These are phyloP conservation scores for Vulpes vulpes DNA, from an alignment of 2,113 vertebrate species.

Conservation along the genomic window DNA sequence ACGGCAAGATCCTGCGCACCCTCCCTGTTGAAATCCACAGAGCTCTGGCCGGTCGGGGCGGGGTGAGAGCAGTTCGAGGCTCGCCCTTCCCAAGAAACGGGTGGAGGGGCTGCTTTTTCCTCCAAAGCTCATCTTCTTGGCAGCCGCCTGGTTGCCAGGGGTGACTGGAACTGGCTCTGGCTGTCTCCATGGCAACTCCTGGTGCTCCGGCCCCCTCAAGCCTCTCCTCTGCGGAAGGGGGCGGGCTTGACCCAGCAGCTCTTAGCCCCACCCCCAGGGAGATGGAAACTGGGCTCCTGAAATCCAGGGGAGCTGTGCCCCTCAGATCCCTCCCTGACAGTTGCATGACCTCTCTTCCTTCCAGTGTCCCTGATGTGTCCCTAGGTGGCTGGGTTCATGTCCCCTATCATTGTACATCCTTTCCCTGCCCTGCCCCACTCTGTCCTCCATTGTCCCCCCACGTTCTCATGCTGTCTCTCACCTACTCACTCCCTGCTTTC, in stretches of 20 bases:
- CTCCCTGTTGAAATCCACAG: neutral
- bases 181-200: slow-evolving; percentile 65
- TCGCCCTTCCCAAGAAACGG: neutral
- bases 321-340: neutral
- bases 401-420: too few species aligned
- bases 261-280: neutral
- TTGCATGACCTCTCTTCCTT: neutral
- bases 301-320: neutral
- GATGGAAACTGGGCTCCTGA: fast-evolving
- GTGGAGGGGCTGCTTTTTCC: neutral
- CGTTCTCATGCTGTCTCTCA: neutral
- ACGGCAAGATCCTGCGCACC: neutral
- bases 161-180: slow-evolving; percentile 57
- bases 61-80: neutral
- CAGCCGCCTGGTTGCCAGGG: slow-evolving; percentile 76
- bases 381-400: neutral
- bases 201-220: neutral
- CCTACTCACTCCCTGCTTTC: too few species aligned
- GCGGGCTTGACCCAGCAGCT: neutral
- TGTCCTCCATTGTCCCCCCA: neutral
- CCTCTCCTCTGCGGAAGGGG: neutral
- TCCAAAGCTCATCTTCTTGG: slow-evolving; percentile 73
- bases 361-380: neutral
- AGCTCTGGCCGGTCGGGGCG: neutral
- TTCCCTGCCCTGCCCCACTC: neutral